Evolutionary conservation across 2,797 vertebrate species (phyloP), one percentile per base, ranked within the genome.

Genomic region (Myotis planiceps): DNA sequence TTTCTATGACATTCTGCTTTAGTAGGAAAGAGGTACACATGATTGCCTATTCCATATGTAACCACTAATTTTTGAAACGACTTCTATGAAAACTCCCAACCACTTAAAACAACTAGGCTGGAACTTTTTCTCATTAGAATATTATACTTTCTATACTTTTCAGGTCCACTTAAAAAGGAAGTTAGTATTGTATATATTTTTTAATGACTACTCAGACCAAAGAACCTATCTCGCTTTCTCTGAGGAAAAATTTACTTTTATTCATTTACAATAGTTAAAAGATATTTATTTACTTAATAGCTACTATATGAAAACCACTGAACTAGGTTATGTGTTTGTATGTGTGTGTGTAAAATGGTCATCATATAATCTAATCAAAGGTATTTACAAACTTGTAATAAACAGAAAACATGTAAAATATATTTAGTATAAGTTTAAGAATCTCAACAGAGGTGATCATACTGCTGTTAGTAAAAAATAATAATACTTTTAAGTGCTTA

Each of bases 1-100:
- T 68, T 97, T 85, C 53, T 68, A 2, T 84, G 34, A 68, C 34
- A 49, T 21, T 83, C 27, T 74, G 14, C 12, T 37, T 82, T 47
- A 79, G 19, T 6, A 74, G 69, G 1, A 58, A 76, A 80, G 27
- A 71, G 39, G 78, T 71, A 80, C 29, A 82, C 3, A 42, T 18
- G 1, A 85, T 80, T 76, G 42, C 14, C 9, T 45, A 16, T 89
- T 39, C 25, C 27, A 32, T 23, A 80, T 21, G 32, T 65, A 86
- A 32, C 7, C 42, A 37, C 51, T 92, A 74, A 25, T 60, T 63
- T 69, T 66, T 94, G 39, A 92, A 88, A 94, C 90, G 13, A 78
- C 90, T 92, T 92, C 49, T 86, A 94, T 5, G 92, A 89, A 96
- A 89, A 94, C 9, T 55, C 39, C 27, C 18, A 60, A 92, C 15